These are phyloP conservation scores for Anisognathus igniventris DNA, from an alignment of 2,797 vertebrate species.

Conservation along the genomic window DNA sequence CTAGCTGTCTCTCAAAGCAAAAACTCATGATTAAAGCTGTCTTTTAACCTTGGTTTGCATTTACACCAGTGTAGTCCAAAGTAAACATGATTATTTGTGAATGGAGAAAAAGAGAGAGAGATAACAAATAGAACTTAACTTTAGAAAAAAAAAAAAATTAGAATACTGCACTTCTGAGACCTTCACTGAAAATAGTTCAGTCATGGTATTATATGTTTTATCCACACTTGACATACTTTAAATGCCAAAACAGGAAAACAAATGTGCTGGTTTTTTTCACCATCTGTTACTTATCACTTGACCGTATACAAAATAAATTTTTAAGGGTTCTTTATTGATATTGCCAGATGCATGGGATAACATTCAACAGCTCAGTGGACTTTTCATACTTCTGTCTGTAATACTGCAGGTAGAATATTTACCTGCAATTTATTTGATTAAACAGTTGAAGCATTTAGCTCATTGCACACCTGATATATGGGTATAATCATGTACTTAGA, in stretches of 20 bases:
- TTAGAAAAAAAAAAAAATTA: neutral
- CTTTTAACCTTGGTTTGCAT: neutral
- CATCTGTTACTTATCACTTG: neutral
- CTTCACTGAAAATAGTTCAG: neutral
- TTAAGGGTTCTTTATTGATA: neutral
- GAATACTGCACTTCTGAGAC: neutral
- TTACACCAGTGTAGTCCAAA: neutral
- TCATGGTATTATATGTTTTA: neutral
- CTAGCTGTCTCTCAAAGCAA: neutral
- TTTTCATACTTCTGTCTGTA: neutral
- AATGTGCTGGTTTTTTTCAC: neutral
- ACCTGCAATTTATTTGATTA: neutral
- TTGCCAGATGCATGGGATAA: neutral
- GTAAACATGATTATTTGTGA: neutral
- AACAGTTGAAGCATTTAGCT: neutral
- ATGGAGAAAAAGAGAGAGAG: neutral
- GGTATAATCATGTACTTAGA: neutral
- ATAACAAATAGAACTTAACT: neutral
- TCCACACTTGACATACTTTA: neutral
- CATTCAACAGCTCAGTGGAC: neutral
- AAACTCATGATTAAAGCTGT: neutral
- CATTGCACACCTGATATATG: neutral
- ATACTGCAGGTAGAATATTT: neutral
- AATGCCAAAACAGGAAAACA: neutral
- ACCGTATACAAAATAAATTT: neutral